Evolutionary conservation across 2,797 vertebrate species (phyloP).

Genomic region (Balearica regulorum): DNA sequence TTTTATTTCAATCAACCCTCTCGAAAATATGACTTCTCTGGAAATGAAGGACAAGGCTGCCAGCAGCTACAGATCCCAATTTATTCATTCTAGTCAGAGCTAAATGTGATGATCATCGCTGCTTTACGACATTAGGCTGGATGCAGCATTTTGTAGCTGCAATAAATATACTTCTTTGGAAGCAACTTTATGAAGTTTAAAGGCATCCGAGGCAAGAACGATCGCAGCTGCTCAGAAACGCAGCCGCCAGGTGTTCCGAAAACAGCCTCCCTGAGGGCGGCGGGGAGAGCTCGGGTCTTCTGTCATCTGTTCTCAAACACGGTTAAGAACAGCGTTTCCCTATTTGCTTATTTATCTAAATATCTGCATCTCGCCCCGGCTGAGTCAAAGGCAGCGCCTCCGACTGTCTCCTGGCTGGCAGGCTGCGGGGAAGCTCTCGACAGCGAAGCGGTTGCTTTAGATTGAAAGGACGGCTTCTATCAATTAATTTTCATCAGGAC

Average conservation of each 20-base stretch:
- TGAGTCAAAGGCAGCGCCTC: not conserved
- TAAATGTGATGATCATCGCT: not conserved
- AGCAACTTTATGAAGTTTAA: slow-evolving; percentile 49
- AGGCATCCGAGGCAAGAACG: not conserved
- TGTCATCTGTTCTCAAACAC: not conserved
- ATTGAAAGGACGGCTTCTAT: slow-evolving; percentile 33
- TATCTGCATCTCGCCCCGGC: not conserved
- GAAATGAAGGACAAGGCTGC: slow-evolving; percentile 15
- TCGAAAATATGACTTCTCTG: slow-evolving; percentile 25
- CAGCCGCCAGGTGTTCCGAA: not conserved
- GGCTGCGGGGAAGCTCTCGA: not conserved
- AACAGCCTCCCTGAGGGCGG: not conserved
- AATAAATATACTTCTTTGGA: not conserved
- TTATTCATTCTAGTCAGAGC: slow-evolving; percentile 2
- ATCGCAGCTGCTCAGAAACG: not conserved
- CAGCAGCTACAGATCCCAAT: not conserved
- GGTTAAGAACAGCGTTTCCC: not conserved
- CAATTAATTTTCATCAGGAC: slow-evolving; percentile 38
- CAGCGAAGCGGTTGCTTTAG: not conserved
- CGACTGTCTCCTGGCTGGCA: not conserved
- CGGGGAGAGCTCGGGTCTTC: not conserved
- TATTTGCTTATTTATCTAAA: not conserved
- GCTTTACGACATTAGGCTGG: not conserved
- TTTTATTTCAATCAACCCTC: slow-evolving; percentile 38
- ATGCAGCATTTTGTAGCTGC: not conserved